These are phyloP conservation scores for Philereme vetulata DNA, from an alignment of 2,888 invertebrate genomes.

Conservation along the genomic window DNA sequence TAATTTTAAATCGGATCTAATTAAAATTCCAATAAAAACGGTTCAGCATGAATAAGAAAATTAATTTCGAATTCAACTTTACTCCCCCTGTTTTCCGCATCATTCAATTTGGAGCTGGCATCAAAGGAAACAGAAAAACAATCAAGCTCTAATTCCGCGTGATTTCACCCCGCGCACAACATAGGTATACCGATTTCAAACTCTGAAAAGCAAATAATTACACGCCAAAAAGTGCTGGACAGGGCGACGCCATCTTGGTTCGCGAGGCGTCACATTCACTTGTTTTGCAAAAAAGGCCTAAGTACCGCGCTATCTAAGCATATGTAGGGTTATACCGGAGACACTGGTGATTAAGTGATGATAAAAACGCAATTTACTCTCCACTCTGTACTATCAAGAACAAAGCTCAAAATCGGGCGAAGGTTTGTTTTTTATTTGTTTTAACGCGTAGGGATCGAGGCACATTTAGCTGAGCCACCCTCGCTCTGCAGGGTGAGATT, in stretches of 20 bases:
- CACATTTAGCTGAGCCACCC: slow-evolving; percentile 71
- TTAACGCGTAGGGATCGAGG: slow-evolving; percentile 66
- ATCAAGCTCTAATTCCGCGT: slow-evolving; percentile 44
- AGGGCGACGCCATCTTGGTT: slow-evolving; percentile 72
- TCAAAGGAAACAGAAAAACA: slow-evolving; percentile 39
- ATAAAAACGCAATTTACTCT: slow-evolving; percentile 39
- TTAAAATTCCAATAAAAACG: too few relatives aligned
- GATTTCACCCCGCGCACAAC: slow-evolving; percentile 35
- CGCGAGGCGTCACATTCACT: slow-evolving; percentile 74
- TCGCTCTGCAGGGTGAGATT: slow-evolving; percentile 64
- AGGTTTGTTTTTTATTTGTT: slow-evolving; percentile 52
- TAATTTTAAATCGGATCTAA: too few relatives aligned
- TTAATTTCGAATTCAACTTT: slow-evolving; percentile 16
- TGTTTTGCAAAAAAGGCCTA: slow-evolving; percentile 73
- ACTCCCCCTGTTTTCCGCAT: not conserved
- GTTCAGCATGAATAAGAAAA: slow-evolving; percentile 1
- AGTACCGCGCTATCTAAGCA: slow-evolving; percentile 72
- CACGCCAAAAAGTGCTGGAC: slow-evolving; percentile 49
- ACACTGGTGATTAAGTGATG: slow-evolving; percentile 74
- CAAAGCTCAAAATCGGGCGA: slow-evolving; percentile 48
- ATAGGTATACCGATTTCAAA: slow-evolving; percentile 38
- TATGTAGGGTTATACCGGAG: slow-evolving; percentile 67
- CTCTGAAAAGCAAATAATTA: slow-evolving; percentile 50
- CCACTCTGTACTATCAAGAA: slow-evolving; percentile 36
- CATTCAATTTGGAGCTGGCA: slow-evolving; percentile 20